Percentiles rank a stretch among this genome's conserved stretches.
phyloP scores from a whole-genome alignment of 2,888 invertebrate species.

The Sarcophaga caerulescens region DNA sequence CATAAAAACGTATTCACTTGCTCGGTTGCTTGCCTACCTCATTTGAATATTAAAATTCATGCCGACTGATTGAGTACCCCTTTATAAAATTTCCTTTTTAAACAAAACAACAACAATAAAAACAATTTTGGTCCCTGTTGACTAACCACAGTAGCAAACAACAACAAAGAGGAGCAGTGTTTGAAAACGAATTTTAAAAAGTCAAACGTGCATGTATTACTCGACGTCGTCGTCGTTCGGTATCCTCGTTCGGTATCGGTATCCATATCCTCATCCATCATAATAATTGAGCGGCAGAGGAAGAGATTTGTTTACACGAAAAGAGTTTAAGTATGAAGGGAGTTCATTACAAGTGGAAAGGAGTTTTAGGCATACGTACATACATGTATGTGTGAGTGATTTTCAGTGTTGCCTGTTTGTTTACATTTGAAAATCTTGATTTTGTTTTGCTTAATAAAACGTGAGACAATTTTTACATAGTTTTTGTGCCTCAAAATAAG shows the following conservation, averaged over 20 bases:
- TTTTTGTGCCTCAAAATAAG: conserved; percentile 15
- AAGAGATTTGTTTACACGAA: background rate
- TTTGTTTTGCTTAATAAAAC: conserved; percentile 37
- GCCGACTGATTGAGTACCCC: conserved; percentile 29
- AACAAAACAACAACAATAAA: background rate
- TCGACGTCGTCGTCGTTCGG: too few relatives aligned
- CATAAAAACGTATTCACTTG: background rate
- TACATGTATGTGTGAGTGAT: conserved; percentile 12
- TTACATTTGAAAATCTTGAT: conserved; percentile 10
- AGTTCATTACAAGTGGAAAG: conserved; percentile 23
- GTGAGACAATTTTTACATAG: conserved; percentile 32
- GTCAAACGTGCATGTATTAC: conserved; percentile 48
- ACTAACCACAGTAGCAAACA: background rate
- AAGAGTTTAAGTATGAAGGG: conserved; percentile 34
- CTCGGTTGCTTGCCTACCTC: conserved; percentile 21
- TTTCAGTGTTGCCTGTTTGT: conserved; percentile 39
- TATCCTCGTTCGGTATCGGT: too few relatives aligned
- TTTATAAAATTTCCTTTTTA: conserved; percentile 39
- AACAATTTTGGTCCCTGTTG: conserved; percentile 14
- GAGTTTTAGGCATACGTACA: conserved; percentile 15
- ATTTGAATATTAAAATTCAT: conserved; percentile 64
- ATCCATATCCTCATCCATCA: conserved; percentile 11
- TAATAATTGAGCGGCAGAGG: conserved; percentile 22
- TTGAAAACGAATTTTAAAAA: conserved; percentile 37
- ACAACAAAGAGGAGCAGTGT: background rate